Evolutionary conservation across 2,113 vertebrate genomes (phyloP).

Genomic region (Cygnus atratus): DNA sequence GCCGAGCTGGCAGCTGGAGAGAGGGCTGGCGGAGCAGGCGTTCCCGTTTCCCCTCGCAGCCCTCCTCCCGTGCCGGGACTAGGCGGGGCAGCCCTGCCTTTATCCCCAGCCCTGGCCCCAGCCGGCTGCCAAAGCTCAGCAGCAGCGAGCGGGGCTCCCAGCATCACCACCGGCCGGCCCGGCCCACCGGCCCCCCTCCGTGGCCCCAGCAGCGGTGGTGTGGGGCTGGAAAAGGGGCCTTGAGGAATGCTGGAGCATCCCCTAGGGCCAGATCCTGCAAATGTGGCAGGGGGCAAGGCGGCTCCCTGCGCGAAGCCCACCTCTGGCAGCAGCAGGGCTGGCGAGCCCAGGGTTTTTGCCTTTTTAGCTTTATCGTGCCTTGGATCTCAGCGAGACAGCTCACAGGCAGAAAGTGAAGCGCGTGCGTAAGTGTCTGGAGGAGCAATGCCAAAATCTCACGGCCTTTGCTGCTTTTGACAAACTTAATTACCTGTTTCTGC

Average conservation of each 20-base stretch:
- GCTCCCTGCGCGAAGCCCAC: rapidly evolving
- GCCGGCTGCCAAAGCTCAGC: neutral
- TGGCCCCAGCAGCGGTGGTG: neutral
- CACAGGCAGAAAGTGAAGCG: neutral
- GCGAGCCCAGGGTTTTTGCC: neutral
- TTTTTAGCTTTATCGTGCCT: neutral
- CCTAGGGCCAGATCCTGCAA: neutral
- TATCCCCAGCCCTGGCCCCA: constrained; percentile 23
- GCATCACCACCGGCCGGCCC: neutral
- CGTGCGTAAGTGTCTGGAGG: neutral
- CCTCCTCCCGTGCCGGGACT: neutral
- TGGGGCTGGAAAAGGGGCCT: neutral
- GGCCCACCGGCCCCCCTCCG: neutral
- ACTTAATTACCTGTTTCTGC: neutral
- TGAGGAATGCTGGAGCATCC: too few relatives aligned
- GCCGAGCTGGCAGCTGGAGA: neutral
- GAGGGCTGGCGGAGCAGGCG: neutral
- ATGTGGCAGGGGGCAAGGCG: rapidly evolving
- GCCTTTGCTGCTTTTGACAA: neutral
- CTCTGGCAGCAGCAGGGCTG: too few relatives aligned
- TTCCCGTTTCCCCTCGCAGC: neutral
- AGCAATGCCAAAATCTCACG: neutral
- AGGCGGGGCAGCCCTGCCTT: constrained; percentile 11
- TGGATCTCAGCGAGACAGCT: neutral
- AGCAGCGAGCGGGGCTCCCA: neutral